Percentiles rank a stretch among this genome's conserved stretches.
These are phyloP conservation scores for Galaxias olidus DNA, from an alignment of 2,797 vertebrate species.

Conservation along the genomic window DNA sequence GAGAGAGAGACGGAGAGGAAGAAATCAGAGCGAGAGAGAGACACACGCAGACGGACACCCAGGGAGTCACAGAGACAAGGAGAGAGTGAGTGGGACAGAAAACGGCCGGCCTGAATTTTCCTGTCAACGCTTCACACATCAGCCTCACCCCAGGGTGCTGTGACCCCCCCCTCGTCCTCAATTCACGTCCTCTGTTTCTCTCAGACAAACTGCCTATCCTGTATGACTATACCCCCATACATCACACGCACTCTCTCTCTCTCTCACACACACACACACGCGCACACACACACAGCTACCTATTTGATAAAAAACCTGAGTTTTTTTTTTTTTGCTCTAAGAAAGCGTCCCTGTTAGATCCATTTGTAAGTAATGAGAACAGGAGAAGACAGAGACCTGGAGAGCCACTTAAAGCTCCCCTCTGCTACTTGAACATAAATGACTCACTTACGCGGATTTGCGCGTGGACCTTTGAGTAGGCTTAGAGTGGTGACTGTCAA, in stretches of 20 bases:
- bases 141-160: too few species aligned
- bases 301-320: too few species aligned
- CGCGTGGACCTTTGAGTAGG: too few species aligned
- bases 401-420: conserved; percentile 20
- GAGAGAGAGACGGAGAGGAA: conserved; percentile 16
- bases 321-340: too few species aligned
- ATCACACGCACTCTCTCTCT: too few species aligned
- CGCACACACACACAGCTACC: conserved; percentile 10
- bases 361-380: conserved; percentile 36
- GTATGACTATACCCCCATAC: not conserved
- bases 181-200: too few species aligned
- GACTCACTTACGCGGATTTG: too few species aligned
- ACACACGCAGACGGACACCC: conserved; percentile 60
- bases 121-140: too few species aligned
- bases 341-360: conserved; percentile 33
- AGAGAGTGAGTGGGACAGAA: too few species aligned
- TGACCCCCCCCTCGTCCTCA: too few species aligned
- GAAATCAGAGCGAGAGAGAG: conserved; percentile 30
- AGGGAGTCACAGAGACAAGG: conserved; percentile 63
- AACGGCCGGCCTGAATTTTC: too few species aligned
- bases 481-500: too few species aligned
- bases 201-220: not conserved
- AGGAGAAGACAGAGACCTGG: conserved; percentile 19
- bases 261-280: not conserved
- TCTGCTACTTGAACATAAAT: not conserved